Percentiles rank a stretch among this genome's conserved stretches.
phyloP scores from a whole-genome alignment of 2,888 invertebrate species.

The Tetrapedia diversipes region DNA sequence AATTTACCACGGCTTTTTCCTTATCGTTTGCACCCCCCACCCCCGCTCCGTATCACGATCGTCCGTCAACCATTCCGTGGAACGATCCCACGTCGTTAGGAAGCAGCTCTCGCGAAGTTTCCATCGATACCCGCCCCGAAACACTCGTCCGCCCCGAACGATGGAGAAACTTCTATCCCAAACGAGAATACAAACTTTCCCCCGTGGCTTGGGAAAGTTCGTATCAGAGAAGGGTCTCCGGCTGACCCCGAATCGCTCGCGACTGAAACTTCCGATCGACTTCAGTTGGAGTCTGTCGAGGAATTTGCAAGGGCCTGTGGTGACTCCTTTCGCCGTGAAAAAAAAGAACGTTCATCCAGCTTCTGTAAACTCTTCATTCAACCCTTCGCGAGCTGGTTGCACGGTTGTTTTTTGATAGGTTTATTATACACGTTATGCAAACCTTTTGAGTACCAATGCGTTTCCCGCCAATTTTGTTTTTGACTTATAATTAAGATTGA shows the following conservation, averaged over 20 bases:
- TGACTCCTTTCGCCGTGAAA: not conserved
- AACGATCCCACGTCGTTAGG: constrained; percentile 36
- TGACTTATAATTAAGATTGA: no score
- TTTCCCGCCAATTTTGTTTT: no score
- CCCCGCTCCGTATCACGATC: not conserved
- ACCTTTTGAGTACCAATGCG: no score
- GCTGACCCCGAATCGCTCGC: constrained; percentile 48
- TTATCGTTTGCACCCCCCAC: not conserved
- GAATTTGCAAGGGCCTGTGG: constrained; percentile 31
- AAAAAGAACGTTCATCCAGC: not conserved
- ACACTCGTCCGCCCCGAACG: constrained; percentile 30
- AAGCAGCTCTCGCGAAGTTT: constrained; percentile 38
- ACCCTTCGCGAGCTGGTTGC: no score
- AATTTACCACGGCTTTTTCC: not conserved
- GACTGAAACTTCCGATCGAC: constrained; percentile 51
- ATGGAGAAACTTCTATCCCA: constrained; percentile 41
- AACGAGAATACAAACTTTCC: constrained; percentile 55
- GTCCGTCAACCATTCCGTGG: constrained; percentile 10
- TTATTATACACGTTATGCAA: no score
- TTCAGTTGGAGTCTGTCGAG: constrained; percentile 15
- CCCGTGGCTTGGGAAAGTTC: constrained; percentile 40
- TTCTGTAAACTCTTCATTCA: not conserved
- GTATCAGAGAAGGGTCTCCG: constrained; percentile 41
- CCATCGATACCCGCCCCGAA: constrained; percentile 48
- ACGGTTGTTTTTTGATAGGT: no score